Conservation (phyloP, 2,888 invertebrate genomes). For the Hedya salicella region DNA sequence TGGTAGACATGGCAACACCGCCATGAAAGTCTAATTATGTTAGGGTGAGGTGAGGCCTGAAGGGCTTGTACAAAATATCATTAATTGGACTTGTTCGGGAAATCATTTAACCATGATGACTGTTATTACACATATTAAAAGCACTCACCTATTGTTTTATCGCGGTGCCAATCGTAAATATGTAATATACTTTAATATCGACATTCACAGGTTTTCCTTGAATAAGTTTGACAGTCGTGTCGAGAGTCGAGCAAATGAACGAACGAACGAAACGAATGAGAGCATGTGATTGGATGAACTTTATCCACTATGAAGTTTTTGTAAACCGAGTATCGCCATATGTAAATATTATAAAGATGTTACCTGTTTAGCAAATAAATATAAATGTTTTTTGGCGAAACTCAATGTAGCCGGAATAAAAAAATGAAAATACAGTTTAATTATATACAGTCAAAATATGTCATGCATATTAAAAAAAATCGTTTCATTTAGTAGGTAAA, state of each 20-base stretch:
- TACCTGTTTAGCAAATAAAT: constrained; percentile 23
- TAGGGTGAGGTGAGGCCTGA: not conserved
- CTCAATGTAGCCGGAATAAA: no score
- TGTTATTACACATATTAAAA: not conserved
- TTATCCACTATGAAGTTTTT: constrained; percentile 44
- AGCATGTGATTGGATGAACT: constrained; percentile 24
- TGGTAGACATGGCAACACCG: constrained; percentile 34
- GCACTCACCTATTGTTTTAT: constrained; percentile 19
- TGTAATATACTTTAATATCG: not conserved
- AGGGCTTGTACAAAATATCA: not conserved
- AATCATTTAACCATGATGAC: not conserved
- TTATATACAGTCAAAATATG: no score
- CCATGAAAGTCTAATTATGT: constrained; percentile 6
- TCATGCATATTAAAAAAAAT: no score
- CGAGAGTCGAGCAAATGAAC: not conserved
- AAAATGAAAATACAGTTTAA: no score
- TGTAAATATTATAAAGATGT: constrained; percentile 54
- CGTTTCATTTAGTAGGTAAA: no score
- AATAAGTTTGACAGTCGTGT: constrained; percentile 37
- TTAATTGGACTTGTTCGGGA: not conserved
- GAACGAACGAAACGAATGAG: no score
- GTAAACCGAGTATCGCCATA: constrained; percentile 63
- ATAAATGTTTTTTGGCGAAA: no score
- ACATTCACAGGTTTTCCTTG: not conserved
- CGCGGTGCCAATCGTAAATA: not conserved